Conservation (phyloP, 1,140 invertebrate species). For the Pogonognathellus flavescens region DNA sequence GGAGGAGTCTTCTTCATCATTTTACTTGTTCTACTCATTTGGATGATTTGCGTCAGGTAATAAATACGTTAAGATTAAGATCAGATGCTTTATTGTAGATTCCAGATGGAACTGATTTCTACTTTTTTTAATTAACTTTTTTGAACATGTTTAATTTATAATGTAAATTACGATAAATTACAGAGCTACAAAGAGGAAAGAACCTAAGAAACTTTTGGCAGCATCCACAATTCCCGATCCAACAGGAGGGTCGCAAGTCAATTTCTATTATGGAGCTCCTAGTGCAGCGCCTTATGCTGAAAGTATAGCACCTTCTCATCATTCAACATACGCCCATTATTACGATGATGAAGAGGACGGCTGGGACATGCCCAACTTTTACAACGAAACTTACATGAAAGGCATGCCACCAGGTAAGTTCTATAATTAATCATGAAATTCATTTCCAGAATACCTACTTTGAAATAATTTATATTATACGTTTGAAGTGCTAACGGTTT, state of each 20-base stretch:
- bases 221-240: conserved; percentile 75
- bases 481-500: not conserved
- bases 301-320: conserved; percentile 90
- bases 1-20: conserved; percentile 92
- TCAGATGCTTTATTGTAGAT: too few relatives aligned
- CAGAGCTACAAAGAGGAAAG: conserved; percentile 83
- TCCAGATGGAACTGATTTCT: too few relatives aligned
- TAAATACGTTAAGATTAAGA: too few relatives aligned
- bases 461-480: not conserved
- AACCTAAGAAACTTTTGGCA: conserved; percentile 88
- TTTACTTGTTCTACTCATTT: conserved; percentile 90
- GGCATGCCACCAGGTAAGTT: conserved; percentile 64
- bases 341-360: conserved; percentile 95
- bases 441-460: too few relatives aligned
- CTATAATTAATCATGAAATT: not conserved
- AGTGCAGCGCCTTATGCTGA: conserved; percentile 86
- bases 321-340: conserved; percentile 95
- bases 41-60: conserved; percentile 96
- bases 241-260: conserved; percentile 84
- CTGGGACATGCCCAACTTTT: conserved; percentile 98
- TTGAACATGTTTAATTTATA: too few relatives aligned
- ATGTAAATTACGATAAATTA: too few relatives aligned
- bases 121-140: too few relatives aligned
- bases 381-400: conserved; percentile 97
- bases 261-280: conserved; percentile 94